phyloP scores from a whole-genome alignment of 2,113 vertebrate genomes.

The Alligator sinensis region DNA sequence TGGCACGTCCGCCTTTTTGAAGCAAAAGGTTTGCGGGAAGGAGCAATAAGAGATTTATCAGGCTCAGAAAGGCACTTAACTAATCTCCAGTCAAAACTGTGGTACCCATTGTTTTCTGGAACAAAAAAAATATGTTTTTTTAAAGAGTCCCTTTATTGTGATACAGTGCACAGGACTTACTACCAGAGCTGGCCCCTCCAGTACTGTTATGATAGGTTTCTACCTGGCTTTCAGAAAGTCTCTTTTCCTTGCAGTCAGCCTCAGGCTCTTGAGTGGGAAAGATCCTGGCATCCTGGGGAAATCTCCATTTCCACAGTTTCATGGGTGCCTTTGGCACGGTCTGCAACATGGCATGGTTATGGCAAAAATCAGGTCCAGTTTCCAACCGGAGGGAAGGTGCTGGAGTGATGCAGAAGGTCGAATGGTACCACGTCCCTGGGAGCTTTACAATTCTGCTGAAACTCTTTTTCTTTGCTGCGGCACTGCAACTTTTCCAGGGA shows the following conservation, averaged over 20 bases:
- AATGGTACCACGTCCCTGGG: not conserved
- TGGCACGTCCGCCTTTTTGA: not conserved
- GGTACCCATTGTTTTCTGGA: not conserved
- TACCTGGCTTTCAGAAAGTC: not conserved
- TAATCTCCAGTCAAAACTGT: too few relatives aligned
- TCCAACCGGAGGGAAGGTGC: not conserved
- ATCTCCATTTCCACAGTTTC: not conserved
- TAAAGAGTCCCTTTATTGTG: not conserved
- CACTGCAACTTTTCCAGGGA: not conserved
- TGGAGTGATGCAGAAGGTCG: not conserved
- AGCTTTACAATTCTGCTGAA: not conserved
- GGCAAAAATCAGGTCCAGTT: not conserved
- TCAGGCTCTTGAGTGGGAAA: not conserved
- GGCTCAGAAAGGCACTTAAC: not conserved
- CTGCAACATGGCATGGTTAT: fast-evolving
- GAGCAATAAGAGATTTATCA: not conserved
- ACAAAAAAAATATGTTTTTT: not conserved
- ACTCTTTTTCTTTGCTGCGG: not conserved
- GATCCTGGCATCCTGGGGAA: not conserved
- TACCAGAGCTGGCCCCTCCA: not conserved
- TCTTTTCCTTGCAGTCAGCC: not conserved
- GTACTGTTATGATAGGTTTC: not conserved
- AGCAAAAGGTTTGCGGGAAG: not conserved
- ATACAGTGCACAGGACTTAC: not conserved
- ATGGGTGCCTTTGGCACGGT: not conserved